These are phyloP conservation scores for Erpobdella octoculata DNA, from an alignment of 2,888 invertebrate species.

Conservation along the genomic window DNA sequence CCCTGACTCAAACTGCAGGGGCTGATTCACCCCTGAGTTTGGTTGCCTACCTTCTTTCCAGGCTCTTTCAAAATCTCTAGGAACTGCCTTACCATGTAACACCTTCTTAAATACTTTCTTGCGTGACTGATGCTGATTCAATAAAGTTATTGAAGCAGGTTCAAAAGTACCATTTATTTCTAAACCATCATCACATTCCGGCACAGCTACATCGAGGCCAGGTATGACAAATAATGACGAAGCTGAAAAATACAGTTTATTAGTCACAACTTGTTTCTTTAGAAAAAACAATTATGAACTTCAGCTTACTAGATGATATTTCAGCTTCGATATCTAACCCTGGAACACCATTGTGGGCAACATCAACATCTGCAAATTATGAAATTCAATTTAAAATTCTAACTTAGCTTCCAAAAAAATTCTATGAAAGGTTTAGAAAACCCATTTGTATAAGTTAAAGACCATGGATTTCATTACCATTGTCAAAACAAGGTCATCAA, in stretches of 20 bases:
- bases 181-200: not conserved
- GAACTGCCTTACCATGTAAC: constrained; percentile 90
- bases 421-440: no score
- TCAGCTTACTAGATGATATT: not conserved
- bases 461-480: no score
- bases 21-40: not conserved
- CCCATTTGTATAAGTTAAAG: no score
- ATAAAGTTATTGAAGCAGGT: no score
- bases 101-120: constrained; percentile 13
- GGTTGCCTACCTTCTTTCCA: constrained; percentile 58
- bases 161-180: not conserved
- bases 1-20: not conserved
- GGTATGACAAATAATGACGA: constrained; percentile 1
- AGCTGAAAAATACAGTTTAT: not conserved
- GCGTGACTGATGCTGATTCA: not conserved
- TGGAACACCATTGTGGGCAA: not conserved
- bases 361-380: not conserved
- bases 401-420: no score
- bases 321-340: not conserved
- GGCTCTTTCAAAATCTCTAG: constrained; percentile 89
- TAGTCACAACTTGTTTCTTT: no score
- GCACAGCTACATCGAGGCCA: not conserved
- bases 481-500: no score
- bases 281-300: no score
- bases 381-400: no score